A percentile compares a stretch with the other conserved stretches of the same genome.
Conservation (phyloP, 2,888 invertebrate genomes). For the Drosophila paramelanica region DNA sequence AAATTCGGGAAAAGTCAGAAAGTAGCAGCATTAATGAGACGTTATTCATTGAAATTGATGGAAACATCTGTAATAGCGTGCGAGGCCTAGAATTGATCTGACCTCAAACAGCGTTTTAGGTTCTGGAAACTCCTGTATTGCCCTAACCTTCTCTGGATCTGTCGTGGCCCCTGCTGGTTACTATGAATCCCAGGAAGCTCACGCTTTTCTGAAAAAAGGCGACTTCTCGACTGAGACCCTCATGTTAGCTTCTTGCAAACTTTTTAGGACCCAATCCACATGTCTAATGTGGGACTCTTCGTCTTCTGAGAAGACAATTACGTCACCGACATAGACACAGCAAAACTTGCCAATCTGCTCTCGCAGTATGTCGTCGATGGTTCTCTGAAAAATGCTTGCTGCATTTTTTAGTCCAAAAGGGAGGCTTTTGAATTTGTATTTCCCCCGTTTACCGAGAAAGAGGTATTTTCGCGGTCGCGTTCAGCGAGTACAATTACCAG, state of each 20-base stretch:
- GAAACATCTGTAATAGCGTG: too few relatives aligned
- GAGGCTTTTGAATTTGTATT: not conserved
- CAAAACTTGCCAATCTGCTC: too few relatives aligned
- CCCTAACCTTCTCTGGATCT: not conserved
- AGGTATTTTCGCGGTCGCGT: not conserved
- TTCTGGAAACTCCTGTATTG: not conserved
- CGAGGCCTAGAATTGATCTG: too few relatives aligned
- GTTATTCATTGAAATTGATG: too few relatives aligned
- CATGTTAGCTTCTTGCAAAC: too few relatives aligned
- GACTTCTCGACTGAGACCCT: not conserved
- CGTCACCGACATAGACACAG: too few relatives aligned
- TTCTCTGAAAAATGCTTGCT: not conserved
- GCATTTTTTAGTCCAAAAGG: not conserved
- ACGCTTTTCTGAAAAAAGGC: not conserved
- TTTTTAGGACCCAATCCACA: not conserved
- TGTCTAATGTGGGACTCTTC: not conserved
- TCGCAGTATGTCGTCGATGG: not conserved
- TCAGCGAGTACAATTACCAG: not conserved
- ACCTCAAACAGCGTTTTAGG: not conserved
- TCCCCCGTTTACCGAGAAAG: not conserved
- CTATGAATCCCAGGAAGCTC: not conserved
- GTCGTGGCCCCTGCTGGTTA: not conserved
- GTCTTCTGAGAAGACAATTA: not conserved
- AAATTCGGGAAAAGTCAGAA: too few relatives aligned
- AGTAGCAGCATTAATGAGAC: too few relatives aligned